phyloP scores from a whole-genome alignment of 1,140 invertebrate species.

The Listronotus bonariensis region DNA sequence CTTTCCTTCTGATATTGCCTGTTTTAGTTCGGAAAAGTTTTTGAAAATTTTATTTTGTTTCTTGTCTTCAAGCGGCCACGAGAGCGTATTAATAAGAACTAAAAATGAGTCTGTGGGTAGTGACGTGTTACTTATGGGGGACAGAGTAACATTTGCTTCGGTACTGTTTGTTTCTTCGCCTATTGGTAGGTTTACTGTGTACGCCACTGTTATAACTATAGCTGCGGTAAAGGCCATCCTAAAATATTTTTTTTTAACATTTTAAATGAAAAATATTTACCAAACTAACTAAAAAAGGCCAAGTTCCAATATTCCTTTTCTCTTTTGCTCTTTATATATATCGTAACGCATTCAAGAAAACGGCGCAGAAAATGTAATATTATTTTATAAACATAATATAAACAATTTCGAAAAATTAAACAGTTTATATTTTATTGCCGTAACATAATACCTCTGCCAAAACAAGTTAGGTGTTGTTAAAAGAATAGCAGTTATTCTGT shows the following conservation, averaged over 20 bases:
- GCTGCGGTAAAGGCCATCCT: slow-evolving; percentile 58
- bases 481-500: too few relatives aligned
- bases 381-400: too few relatives aligned
- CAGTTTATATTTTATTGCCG: too few relatives aligned
- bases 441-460: too few relatives aligned
- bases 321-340: slow-evolving; percentile 3
- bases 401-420: too few relatives aligned
- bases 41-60: slow-evolving; percentile 25
- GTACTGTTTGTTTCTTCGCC: slow-evolving; percentile 28
- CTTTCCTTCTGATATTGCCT: slow-evolving; percentile 61
- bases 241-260: slow-evolving; percentile 16
- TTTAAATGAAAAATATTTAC: too few relatives aligned
- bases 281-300: too few relatives aligned
- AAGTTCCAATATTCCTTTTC: too few relatives aligned
- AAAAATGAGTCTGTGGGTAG: slow-evolving; percentile 15
- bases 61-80: slow-evolving; percentile 39
- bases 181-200: slow-evolving; percentile 56
- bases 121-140: slow-evolving; percentile 8
- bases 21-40: slow-evolving; percentile 48
- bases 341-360: slow-evolving; percentile 21
- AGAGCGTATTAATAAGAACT: slow-evolving; percentile 24
- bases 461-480: too few relatives aligned
- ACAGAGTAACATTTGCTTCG: slow-evolving; percentile 12
- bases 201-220: slow-evolving; percentile 61
- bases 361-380: too few relatives aligned